Evolutionary conservation across 2,888 invertebrate genomes (phyloP).

Genomic region (Eubasilissa splendida): DNA sequence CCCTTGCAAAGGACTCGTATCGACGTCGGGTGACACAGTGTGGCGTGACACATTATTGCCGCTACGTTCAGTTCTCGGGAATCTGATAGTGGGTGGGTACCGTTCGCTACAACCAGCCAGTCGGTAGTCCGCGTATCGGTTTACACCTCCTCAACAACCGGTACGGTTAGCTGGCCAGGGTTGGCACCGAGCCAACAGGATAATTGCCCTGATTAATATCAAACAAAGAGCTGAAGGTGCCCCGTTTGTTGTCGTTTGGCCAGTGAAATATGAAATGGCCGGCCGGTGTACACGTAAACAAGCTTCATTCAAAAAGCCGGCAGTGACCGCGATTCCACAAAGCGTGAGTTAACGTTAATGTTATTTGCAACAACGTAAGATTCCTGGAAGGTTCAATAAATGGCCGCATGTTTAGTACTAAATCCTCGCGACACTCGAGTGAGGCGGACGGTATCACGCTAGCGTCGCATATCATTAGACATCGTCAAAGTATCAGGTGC

Average conservation of each 20-base stretch:
- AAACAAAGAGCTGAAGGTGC: slow-evolving; percentile 26
- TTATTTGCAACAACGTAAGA: too few relatives aligned
- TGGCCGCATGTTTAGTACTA: too few relatives aligned
- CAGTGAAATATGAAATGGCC: too few relatives aligned
- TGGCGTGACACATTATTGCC: slow-evolving; percentile 4
- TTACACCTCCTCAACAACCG: slow-evolving; percentile 45
- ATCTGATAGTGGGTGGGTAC: slow-evolving; percentile 44
- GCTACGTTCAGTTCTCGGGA: slow-evolving; percentile 10
- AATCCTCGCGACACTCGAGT: too few relatives aligned
- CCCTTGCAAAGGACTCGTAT: not conserved
- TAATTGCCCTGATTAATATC: slow-evolving; percentile 18
- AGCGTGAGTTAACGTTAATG: too few relatives aligned
- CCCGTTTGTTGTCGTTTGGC: slow-evolving; percentile 14
- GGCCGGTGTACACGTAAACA: too few relatives aligned
- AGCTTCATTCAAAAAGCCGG: too few relatives aligned
- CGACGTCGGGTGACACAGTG: not conserved
- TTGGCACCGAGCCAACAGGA: slow-evolving; percentile 22
- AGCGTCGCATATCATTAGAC: too few relatives aligned
- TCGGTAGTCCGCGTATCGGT: slow-evolving; percentile 17
- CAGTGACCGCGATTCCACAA: too few relatives aligned
- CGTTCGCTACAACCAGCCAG: slow-evolving; percentile 29
- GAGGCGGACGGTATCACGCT: too few relatives aligned
- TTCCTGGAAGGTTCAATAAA: too few relatives aligned
- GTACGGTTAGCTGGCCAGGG: slow-evolving; percentile 23
- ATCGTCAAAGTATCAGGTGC: too few relatives aligned